Evolutionary conservation across 2,797 vertebrate genomes (phyloP), one percentile per base, ranked within the genome.

Genomic region (Clarias platycephalus): DNA sequence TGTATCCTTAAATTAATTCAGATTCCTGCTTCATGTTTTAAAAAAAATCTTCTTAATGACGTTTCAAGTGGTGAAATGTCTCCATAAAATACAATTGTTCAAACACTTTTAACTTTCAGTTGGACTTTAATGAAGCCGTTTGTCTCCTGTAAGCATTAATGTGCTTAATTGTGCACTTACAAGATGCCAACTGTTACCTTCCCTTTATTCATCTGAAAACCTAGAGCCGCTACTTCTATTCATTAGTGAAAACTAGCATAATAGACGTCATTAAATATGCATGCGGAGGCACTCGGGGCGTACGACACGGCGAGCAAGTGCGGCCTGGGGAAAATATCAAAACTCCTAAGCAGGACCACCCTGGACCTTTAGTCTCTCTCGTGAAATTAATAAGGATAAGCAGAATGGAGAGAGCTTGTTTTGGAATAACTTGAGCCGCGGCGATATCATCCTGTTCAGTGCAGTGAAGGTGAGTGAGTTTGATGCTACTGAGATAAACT

Each of bases 201-300:
- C 85, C 37, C 87, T 88, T 84, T 88, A 89, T 86, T 86, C 71
- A 85, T 86, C 86, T 91, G 91, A 90, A 90, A 90, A 89, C 89
- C 93, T 86, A 92, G 92, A 88, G 92, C 92, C 90, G 67, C 4
- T 44, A 34, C 22, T 91, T 91, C 89, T 70, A 91, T 95, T 96
- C 94, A 87, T 58, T 89, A 91, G 88, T 86, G 90, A 94, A 93
- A 95, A 95, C 90, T 92, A 92, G 92, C 94, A 98, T 96, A 99
- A 98, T 96, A 94, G 95, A 88, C 40, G 0, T 90, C 95, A 97
- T 99, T 94, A 99, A 99, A 97, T 94, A 99, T 99, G 94, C 92
- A 99, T 95, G 63, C 92, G 86, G 90, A 90, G 89, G 92, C 92
- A 90, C 92, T 91, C 70, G 64, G 93, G 90, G 86, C 76, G 82